Evolutionary conservation across 2,113 vertebrate genomes (phyloP).

Genomic region (human (Homo sapiens)): GRCh38 chr11:104181501-104182000

Average conservation of each 20-base stretch:
- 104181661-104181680: neutral
- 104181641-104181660: neutral
- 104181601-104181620: neutral
- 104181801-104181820: neutral
- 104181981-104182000: neutral
- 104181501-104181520: neutral
- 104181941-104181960: neutral
- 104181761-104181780: neutral
- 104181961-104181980: neutral
- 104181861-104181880: neutral
- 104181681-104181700: neutral
- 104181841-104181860: neutral
- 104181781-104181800: neutral
- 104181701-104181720: neutral
- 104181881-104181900: neutral
- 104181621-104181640: neutral
- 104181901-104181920: neutral
- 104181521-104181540: neutral
- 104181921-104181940: neutral
- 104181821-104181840: neutral
- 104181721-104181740: neutral
- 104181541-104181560: neutral
- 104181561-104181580: neutral
- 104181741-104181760: neutral
- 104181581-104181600: neutral